Conservation (phyloP, 2,888 invertebrate genomes). For the Drosophila lutescens region DNA sequence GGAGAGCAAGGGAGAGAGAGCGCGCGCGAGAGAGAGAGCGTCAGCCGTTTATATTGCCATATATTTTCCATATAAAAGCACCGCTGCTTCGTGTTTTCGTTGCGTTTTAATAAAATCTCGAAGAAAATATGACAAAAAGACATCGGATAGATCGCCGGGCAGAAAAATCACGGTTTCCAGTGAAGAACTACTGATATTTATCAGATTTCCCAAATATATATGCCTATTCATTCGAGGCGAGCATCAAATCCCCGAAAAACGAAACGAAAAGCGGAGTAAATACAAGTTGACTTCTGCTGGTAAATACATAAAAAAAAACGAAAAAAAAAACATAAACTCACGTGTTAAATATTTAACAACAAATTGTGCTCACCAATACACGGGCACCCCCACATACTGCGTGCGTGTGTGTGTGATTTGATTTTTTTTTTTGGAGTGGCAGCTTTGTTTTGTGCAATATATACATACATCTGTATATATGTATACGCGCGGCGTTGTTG, state of each 20-base stretch:
- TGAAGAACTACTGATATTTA: constrained; percentile 15
- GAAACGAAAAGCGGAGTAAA: constrained; percentile 13
- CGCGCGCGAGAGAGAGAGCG: not conserved
- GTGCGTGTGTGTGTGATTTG: constrained; percentile 4
- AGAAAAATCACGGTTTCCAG: constrained; percentile 10
- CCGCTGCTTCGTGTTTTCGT: constrained; percentile 15
- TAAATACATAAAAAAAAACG: constrained; percentile 19
- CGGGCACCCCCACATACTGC: not conserved
- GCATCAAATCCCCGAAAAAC: constrained; percentile 6
- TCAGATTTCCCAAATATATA: not conserved
- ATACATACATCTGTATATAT: constrained; percentile 4
- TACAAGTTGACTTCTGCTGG: constrained; percentile 33
- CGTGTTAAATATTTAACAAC: constrained; percentile 8
- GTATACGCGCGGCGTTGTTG: constrained; percentile 25
- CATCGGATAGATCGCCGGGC: constrained; percentile 24
- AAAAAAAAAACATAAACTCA: constrained; percentile 8
- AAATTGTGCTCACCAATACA: not conserved
- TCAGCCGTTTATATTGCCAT: constrained; percentile 4
- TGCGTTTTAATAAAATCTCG: constrained; percentile 13
- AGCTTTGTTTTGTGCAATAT: constrained; percentile 22
- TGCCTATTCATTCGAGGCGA: constrained; percentile 2
- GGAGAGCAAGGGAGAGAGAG: not conserved
- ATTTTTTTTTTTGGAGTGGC: constrained; percentile 14
- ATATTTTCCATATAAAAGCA: constrained; percentile 11
- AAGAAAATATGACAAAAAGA: constrained; percentile 20